Conservation (phyloP, 2,888 invertebrate species). For the Bellardia pandia region DNA sequence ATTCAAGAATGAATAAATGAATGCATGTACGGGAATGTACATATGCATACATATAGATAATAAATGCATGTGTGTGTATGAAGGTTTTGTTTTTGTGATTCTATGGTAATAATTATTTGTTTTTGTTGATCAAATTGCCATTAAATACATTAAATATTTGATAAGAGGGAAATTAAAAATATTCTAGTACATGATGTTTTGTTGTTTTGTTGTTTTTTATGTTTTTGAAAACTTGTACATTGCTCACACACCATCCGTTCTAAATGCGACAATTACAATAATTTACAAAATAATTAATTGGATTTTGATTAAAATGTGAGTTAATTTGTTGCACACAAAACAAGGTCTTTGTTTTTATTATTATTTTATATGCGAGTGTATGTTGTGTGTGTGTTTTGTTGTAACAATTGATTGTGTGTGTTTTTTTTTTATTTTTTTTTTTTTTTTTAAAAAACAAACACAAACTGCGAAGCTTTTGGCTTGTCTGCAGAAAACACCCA, state of each 20-base stretch:
- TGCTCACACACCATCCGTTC: not conserved
- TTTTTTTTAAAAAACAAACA: too few species aligned
- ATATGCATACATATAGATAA: not conserved
- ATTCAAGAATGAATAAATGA: not conserved
- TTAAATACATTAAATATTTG: slow-evolving; percentile 65
- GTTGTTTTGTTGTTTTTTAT: not conserved
- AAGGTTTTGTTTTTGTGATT: not conserved
- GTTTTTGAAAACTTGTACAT: not conserved
- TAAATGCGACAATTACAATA: slow-evolving; percentile 15
- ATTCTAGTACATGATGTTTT: slow-evolving; percentile 21
- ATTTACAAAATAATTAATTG: slow-evolving; percentile 59
- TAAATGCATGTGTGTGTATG: not conserved
- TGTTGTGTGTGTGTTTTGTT: not conserved
- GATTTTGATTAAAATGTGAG: slow-evolving; percentile 54
- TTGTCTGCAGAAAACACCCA: too few species aligned
- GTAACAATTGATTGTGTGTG: not conserved
- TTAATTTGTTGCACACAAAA: slow-evolving; percentile 46
- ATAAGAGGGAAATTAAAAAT: slow-evolving; percentile 56
- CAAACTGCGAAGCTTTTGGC: too few species aligned
- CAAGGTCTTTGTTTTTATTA: slow-evolving; percentile 21
- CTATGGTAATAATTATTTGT: slow-evolving; percentile 44
- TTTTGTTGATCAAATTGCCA: slow-evolving; percentile 59
- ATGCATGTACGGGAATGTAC: not conserved
- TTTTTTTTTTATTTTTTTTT: too few species aligned
- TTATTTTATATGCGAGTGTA: not conserved